Percentiles rank a stretch among this genome's conserved stretches.
phyloP scores from a whole-genome alignment of 2,888 invertebrate species.

The Myathropa florea region DNA sequence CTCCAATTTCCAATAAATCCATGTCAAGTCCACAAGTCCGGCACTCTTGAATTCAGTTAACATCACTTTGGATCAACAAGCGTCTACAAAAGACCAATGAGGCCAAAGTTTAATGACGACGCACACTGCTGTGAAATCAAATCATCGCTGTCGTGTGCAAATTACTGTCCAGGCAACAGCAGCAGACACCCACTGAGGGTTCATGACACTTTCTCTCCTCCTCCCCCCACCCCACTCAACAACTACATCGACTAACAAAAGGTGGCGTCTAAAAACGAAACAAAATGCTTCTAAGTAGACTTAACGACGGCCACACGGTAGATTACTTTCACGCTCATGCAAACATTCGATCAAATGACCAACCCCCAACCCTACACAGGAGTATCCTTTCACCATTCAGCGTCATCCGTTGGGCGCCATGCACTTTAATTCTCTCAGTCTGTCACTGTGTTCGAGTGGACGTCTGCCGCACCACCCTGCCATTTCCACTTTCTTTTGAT shows the following conservation, averaged over 20 bases:
- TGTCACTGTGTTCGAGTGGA: slow-evolving; percentile 28
- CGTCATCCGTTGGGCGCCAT: slow-evolving; percentile 40
- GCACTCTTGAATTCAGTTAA: not conserved
- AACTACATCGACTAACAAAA: not conserved
- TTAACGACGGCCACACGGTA: slow-evolving; percentile 53
- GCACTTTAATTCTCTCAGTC: not conserved
- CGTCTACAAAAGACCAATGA: not conserved
- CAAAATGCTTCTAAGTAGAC: slow-evolving; percentile 56
- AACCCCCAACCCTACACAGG: slow-evolving; percentile 19
- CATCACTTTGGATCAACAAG: slow-evolving; percentile 7
- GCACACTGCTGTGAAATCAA: slow-evolving; percentile 39
- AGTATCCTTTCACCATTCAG: slow-evolving; percentile 16
- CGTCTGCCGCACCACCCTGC: slow-evolving; percentile 11
- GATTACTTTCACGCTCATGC: slow-evolving; percentile 65
- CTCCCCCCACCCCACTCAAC: not conserved
- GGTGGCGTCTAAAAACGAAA: slow-evolving; percentile 46
- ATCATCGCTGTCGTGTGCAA: slow-evolving; percentile 36
- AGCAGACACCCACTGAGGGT: slow-evolving; percentile 15
- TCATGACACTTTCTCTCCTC: slow-evolving; percentile 23
- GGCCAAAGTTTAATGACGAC: not conserved
- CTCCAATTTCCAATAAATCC: not conserved
- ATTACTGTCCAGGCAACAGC: slow-evolving; percentile 17
- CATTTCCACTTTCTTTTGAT: slow-evolving; percentile 33
- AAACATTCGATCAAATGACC: slow-evolving; percentile 66
- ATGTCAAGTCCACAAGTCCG: not conserved